Evolutionary conservation across 1,140 invertebrate genomes (phyloP).

Genomic region (Lasioglossum albipes): DNA sequence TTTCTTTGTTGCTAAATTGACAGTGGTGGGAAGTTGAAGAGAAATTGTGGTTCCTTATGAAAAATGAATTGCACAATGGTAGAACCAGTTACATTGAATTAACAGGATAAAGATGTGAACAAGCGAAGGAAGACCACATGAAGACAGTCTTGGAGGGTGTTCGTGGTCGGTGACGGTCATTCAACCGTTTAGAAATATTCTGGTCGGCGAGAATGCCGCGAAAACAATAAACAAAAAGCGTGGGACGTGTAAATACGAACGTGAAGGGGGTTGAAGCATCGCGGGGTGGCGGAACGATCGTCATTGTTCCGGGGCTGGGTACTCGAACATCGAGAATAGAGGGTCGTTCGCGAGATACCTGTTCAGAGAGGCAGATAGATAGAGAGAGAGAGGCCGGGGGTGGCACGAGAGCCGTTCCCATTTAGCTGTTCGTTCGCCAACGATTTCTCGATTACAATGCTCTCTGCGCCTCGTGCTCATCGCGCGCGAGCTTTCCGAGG

Average conservation of each 20-base stretch:
- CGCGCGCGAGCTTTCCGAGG: slow-evolving; percentile 9
- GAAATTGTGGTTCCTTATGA: no score
- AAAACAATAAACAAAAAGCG: slow-evolving; percentile 18
- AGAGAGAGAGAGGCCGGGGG: neutral
- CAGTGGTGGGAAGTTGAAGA: no score
- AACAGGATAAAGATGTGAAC: no score
- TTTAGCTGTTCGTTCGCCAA: slow-evolving; percentile 30
- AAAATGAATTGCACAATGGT: no score
- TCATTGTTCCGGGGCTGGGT: slow-evolving; percentile 29
- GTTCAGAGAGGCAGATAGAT: no score
- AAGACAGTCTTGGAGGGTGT: no score
- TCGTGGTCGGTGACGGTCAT: neutral
- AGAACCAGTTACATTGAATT: no score
- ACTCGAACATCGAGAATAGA: neutral
- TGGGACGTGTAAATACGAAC: slow-evolving; percentile 20
- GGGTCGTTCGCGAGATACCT: neutral
- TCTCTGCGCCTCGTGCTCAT: neutral
- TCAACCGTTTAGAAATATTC: neutral
- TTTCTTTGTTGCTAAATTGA: no score
- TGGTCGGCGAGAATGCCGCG: no score
- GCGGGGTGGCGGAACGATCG: slow-evolving; percentile 8
- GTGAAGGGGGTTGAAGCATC: slow-evolving; percentile 4
- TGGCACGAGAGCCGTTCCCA: neutral
- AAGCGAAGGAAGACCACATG: no score
- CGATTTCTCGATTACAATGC: slow-evolving; percentile 23